These are phyloP conservation scores for Ahaetulla prasina DNA, from an alignment of 2,113 vertebrate genomes.

Conservation along the genomic window DNA sequence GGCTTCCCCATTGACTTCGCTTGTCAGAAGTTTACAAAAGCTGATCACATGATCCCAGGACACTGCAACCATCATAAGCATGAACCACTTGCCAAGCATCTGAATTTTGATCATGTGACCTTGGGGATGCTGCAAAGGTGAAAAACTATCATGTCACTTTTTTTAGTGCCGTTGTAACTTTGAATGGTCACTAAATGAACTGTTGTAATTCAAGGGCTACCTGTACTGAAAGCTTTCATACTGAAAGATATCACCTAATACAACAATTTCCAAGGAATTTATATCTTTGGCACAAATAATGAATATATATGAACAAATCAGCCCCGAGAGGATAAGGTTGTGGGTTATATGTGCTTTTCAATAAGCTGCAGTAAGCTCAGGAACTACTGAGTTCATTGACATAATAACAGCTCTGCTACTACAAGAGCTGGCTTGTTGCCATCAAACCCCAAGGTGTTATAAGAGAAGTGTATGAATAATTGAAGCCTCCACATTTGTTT, in stretches of 20 bases:
- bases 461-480: neutral
- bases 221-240: neutral
- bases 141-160: too few species aligned
- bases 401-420: neutral
- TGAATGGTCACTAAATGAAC: too few species aligned
- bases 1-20: too few species aligned
- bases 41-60: too few species aligned
- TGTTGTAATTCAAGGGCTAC: neutral
- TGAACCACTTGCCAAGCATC: too few species aligned
- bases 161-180: too few species aligned
- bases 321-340: neutral
- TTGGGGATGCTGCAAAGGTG: too few species aligned
- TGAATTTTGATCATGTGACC: too few species aligned
- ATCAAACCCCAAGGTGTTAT: neutral
- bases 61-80: too few species aligned
- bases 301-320: neutral
- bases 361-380: neutral
- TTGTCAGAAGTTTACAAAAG: too few species aligned
- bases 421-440: neutral
- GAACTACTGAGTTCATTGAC: neutral
- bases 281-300: neutral
- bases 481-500: neutral
- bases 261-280: neutral
- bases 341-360: neutral
- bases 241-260: neutral